phyloP scores from a whole-genome alignment of 2,797 vertebrate genomes.

The Rhadinocentrus ornatus region DNA sequence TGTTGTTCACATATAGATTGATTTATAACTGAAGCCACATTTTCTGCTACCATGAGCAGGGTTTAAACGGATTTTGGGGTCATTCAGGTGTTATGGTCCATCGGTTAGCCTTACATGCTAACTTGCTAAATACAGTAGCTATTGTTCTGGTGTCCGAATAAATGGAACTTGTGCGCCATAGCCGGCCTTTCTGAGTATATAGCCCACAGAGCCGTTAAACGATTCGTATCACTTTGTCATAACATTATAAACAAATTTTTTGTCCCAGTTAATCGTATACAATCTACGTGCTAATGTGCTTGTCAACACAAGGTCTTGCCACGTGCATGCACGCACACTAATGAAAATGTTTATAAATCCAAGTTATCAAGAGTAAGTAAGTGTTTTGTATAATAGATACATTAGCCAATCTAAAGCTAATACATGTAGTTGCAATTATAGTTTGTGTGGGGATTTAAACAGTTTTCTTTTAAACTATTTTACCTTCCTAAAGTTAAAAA shows the following conservation, averaged over 20 bases:
- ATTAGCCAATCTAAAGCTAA: too few relatives aligned
- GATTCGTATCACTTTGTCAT: neutral
- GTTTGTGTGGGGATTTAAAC: neutral
- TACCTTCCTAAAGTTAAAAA: too few relatives aligned
- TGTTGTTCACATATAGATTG: accelerated
- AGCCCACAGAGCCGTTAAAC: conserved; percentile 28
- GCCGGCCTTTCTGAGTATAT: conserved; percentile 59
- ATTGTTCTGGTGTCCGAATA: conserved; percentile 36
- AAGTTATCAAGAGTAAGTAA: too few relatives aligned
- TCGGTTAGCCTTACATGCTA: neutral
- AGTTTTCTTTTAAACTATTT: too few relatives aligned
- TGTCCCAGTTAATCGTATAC: too few relatives aligned
- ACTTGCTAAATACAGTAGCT: neutral
- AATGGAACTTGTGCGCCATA: conserved; percentile 56
- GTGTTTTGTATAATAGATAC: too few relatives aligned
- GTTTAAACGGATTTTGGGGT: neutral
- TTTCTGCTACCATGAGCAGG: neutral
- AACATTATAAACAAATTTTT: too few relatives aligned
- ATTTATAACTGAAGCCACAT: neutral
- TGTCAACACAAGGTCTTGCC: neutral
- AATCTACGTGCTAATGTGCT: too few relatives aligned
- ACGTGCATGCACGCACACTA: neutral
- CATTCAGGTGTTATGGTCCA: accelerated
- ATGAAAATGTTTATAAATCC: too few relatives aligned
- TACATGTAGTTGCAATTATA: neutral